A percentile compares a stretch with the other conserved stretches of the same genome.
phyloP scores from a whole-genome alignment of 2,113 vertebrate species.

The Aegotheles bennettii region DNA sequence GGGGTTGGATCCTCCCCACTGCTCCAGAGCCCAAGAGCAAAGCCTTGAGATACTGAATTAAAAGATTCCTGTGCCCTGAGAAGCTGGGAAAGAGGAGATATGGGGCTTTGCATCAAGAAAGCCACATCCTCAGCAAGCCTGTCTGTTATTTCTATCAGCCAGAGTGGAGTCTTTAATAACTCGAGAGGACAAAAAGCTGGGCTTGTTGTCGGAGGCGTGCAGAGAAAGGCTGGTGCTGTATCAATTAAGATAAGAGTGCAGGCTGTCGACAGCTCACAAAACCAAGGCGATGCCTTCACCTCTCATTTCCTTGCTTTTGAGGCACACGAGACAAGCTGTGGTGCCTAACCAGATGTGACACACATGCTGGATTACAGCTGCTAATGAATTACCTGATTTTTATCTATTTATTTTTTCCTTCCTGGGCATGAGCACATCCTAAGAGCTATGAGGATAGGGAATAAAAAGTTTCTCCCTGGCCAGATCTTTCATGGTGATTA shows the following conservation, averaged over 20 bases:
- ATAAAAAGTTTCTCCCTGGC: not conserved
- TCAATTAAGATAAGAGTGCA: conserved; percentile 39
- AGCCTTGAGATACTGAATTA: not conserved
- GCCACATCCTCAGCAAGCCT: not conserved
- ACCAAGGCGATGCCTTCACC: conserved; percentile 6
- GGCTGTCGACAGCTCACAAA: not conserved
- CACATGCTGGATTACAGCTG: not conserved
- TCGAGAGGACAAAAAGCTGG: not conserved
- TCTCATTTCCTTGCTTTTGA: conserved; percentile 15
- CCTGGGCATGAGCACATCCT: not conserved
- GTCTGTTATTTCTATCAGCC: not conserved
- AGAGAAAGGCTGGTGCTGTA: not conserved
- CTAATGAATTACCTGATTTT: not conserved
- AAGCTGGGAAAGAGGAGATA: not conserved
- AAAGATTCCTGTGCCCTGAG: not conserved
- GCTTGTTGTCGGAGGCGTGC: not conserved
- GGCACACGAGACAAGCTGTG: accelerated
- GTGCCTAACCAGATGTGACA: not conserved
- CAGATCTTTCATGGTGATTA: not conserved
- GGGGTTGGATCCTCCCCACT: not conserved
- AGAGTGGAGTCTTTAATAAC: not conserved
- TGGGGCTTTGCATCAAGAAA: not conserved
- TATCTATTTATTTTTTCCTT: not conserved
- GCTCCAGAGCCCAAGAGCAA: not conserved
- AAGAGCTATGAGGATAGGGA: not conserved